Evolutionary conservation across 2,113 vertebrate genomes (phyloP), one percentile per base, ranked within the genome.

Genomic region (Percopsis transmontana): DNA sequence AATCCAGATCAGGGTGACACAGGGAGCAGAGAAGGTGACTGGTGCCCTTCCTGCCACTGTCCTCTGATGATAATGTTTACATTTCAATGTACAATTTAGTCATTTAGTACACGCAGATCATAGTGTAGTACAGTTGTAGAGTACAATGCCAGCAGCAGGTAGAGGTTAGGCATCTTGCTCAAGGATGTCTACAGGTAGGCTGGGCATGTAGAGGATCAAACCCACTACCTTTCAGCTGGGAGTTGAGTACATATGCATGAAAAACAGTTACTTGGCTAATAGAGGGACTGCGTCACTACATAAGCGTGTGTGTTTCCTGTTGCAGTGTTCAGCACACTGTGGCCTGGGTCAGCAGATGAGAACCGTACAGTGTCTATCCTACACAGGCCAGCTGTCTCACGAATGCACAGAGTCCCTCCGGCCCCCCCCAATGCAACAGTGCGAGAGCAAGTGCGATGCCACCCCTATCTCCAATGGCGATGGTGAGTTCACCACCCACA

Each of bases 371-470:
- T 99, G 97, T 84, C 91, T 99, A n/a, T 96, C 96, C 13, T 99
- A 96, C 72, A 97, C 94, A 0, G 96, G 96, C 45, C 97, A 98
- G 90, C 92, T 91, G 12, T 98, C 96, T n/a, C 91, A 64, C 1
- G 96, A 98, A 33, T 99, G 97, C 76, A 68, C 91, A 23, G 96
- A 98, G 82, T 81, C 92, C 41, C 87, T 92, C 60, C 94, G 94
- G 18, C 97, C 96, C 72, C 83, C 92, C 68, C 94, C 89, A 66
- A 95, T 97, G 94, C 97, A 99, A 85, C 97, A 98, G 89, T 99
- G 97, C 77, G 96, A 99, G 90, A 99, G 97, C 88, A 97, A 95
- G 93, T 99, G 97, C 85, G 96, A 98, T 60, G 94, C 93, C 83
- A 94, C 92, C 50, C 97, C 97, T 33, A 93, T 95, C 90, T 90